Percentiles rank a stretch among this genome's conserved stretches.
phyloP scores from a whole-genome alignment of 2,888 invertebrate species.

The Oligia fasciuncula region DNA sequence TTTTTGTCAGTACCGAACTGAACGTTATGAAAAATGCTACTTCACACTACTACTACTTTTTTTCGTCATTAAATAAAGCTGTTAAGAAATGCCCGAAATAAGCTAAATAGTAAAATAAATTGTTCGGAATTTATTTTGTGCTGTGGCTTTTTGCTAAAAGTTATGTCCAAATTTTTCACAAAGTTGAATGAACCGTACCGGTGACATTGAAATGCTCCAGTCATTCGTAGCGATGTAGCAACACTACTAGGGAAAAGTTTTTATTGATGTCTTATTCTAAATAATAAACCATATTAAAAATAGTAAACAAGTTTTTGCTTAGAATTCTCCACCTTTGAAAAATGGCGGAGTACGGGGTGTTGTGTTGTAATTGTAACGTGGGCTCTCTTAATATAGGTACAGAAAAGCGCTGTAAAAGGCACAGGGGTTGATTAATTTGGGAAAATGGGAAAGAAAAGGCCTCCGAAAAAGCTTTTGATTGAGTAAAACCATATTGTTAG shows the following conservation, averaged over 20 bases:
- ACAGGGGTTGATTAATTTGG: not conserved
- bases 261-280: conserved; percentile 14
- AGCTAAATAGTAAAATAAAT: conserved; percentile 14
- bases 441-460: not conserved
- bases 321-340: not conserved
- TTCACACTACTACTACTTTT: not conserved
- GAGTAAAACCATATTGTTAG: not conserved
- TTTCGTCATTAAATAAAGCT: conserved; percentile 12
- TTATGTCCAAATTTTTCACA: conserved; percentile 41
- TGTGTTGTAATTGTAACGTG: not conserved
- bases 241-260: conserved; percentile 31
- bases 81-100: conserved; percentile 29
- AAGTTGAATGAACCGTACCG: conserved; percentile 46
- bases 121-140: conserved; percentile 7
- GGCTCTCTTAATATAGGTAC: not conserved
- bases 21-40: conserved; percentile 53
- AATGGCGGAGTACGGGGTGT: not conserved
- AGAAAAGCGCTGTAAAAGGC: not conserved
- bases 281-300: not conserved
- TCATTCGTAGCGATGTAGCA: conserved; percentile 52
- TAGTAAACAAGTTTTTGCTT: not conserved
- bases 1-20: conserved; percentile 49
- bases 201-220: conserved; percentile 54
- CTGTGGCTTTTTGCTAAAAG: conserved; percentile 6
- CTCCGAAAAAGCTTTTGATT: not conserved